phyloP scores from a whole-genome alignment of 2,888 invertebrate species.

The Heteromurus nitidus region DNA sequence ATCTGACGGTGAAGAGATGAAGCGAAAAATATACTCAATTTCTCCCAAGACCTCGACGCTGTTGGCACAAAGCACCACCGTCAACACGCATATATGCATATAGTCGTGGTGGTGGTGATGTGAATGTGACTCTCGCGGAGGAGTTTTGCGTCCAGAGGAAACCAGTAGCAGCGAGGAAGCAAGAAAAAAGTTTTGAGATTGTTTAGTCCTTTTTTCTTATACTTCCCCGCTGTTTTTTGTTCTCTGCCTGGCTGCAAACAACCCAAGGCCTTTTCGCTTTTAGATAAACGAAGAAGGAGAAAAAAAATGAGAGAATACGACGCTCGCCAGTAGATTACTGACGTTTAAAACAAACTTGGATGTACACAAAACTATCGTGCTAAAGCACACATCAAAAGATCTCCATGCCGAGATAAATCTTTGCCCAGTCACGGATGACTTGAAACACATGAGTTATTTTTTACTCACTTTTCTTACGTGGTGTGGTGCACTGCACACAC shows the following conservation, averaged over 20 bases:
- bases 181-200: constrained; percentile 10
- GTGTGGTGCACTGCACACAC: too few relatives aligned
- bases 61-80: too few relatives aligned
- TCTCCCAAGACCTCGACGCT: not conserved
- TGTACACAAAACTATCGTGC: constrained; percentile 26
- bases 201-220: constrained; percentile 5
- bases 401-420: constrained; percentile 63
- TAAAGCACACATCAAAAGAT: constrained; percentile 55
- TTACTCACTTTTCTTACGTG: constrained; percentile 43
- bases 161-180: constrained; percentile 39
- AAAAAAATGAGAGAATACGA: constrained; percentile 22
- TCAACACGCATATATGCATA: too few relatives aligned
- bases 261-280: constrained; percentile 55
- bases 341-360: constrained; percentile 28
- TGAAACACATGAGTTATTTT: constrained; percentile 63
- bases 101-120: too few relatives aligned
- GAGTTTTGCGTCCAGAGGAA: too few relatives aligned
- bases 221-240: constrained; percentile 32
- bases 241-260: constrained; percentile 43
- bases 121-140: too few relatives aligned
- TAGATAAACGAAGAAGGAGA: constrained; percentile 28
- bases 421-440: constrained; percentile 62
- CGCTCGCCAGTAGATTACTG: constrained; percentile 37
- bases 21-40: not conserved
- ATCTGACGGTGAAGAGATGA: not conserved